These are phyloP conservation scores for Catostomus latipinnis DNA, from an alignment of 2,797 vertebrate genomes.

Conservation along the genomic window DNA sequence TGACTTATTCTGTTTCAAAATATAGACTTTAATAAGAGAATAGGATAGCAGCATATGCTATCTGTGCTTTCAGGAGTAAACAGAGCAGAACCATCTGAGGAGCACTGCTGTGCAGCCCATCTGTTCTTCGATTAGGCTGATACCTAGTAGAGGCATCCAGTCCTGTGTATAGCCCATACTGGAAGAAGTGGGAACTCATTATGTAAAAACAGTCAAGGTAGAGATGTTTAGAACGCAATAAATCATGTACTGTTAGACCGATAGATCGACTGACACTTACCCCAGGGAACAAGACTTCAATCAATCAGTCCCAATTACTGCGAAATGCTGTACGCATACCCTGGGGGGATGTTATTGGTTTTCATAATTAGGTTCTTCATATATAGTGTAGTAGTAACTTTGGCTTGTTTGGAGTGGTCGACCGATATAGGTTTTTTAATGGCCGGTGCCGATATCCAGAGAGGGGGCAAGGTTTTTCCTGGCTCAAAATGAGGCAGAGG, in stretches of 20 bases:
- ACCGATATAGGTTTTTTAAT: too few relatives aligned
- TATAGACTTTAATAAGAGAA: constrained; percentile 62
- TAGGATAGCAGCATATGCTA: constrained; percentile 63
- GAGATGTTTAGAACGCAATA: constrained; percentile 33
- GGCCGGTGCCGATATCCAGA: too few relatives aligned
- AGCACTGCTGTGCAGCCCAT: constrained; percentile 71
- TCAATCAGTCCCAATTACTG: constrained; percentile 48
- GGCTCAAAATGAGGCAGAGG: too few relatives aligned
- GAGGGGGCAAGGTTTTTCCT: too few relatives aligned
- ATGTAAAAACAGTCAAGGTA: constrained; percentile 37
- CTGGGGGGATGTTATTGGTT: constrained; percentile 12
- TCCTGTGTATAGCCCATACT: constrained; percentile 27
- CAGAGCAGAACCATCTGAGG: constrained; percentile 63
- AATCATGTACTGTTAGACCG: constrained; percentile 12
- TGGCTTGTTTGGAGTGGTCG: not conserved
- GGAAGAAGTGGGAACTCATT: constrained; percentile 40
- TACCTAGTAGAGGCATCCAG: constrained; percentile 58
- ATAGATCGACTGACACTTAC: constrained; percentile 18
- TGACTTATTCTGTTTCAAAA: constrained; percentile 13
- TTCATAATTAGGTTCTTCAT: constrained; percentile 43
- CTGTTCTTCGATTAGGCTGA: constrained; percentile 67
- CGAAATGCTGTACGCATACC: constrained; percentile 23
- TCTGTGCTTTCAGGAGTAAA: constrained; percentile 59
- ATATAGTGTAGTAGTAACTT: constrained; percentile 3
- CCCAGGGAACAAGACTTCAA: constrained; percentile 31